phyloP scores from a whole-genome alignment of 2,797 vertebrate genomes.

The Xenopus petersii region DNA sequence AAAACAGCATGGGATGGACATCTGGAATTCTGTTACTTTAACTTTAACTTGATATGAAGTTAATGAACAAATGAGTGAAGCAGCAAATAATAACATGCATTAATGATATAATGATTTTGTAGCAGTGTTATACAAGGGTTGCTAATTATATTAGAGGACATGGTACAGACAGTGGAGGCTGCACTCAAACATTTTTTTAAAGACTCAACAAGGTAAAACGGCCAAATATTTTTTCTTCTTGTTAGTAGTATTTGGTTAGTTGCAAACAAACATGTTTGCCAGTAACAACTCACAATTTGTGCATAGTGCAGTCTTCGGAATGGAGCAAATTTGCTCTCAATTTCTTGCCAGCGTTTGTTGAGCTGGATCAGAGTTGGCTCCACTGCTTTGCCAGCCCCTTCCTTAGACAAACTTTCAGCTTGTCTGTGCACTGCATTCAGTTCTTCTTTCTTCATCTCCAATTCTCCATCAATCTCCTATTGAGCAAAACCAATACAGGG shows the following conservation, averaged over 20 bases:
- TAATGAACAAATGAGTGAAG: slow-evolving; percentile 69
- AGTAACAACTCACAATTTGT: slow-evolving; percentile 92
- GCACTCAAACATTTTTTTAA: slow-evolving; percentile 14
- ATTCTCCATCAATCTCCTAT: slow-evolving; percentile 92
- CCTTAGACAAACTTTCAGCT: slow-evolving; percentile 90
- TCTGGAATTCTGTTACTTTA: slow-evolving; percentile 57
- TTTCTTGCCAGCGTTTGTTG: slow-evolving; percentile 94
- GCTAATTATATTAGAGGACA: slow-evolving; percentile 46
- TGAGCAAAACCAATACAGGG: slow-evolving; percentile 86
- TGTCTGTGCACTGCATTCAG: slow-evolving; percentile 89
- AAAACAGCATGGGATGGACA: slow-evolving; percentile 66
- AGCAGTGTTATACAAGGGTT: slow-evolving; percentile 25
- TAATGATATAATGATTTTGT: slow-evolving; percentile 42
- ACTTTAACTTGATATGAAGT: slow-evolving; percentile 52
- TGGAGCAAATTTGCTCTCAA: slow-evolving; percentile 93
- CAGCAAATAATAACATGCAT: slow-evolving; percentile 67
- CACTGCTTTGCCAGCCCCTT: slow-evolving; percentile 91
- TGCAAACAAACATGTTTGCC: slow-evolving; percentile 74
- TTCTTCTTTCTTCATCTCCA: slow-evolving; percentile 94
- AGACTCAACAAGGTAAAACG: background rate
- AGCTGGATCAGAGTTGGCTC: slow-evolving; percentile 92
- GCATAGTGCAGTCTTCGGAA: slow-evolving; percentile 88
- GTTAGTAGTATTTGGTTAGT: slow-evolving; percentile 74
- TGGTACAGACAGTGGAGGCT: background rate
- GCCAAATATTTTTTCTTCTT: slow-evolving; percentile 25